Base-by-base conservation (phyloP, 2,888 invertebrate species). In the Oasisia sp. region DNA sequence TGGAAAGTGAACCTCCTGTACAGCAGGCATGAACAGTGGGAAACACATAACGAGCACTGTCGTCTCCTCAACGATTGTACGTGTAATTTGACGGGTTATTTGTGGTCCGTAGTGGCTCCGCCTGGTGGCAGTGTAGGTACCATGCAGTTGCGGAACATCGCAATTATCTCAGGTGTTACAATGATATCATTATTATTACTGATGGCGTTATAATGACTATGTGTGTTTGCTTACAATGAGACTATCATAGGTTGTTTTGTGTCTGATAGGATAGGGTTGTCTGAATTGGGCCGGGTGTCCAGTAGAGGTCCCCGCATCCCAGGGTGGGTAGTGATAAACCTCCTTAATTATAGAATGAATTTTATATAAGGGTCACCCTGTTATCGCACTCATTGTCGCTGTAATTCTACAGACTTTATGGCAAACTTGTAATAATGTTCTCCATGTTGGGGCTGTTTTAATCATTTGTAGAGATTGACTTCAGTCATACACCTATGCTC, bases 1-100 rank as follows among this genome's bases (percentile, higher is more conserved):
- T 89, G 4, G 93, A 94, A 19, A 93, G 92, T 32, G 93, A 93
- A 74, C 74, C 74, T 19, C 32, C 32, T 0, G 90, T 32, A 32
- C 90, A 90, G 32, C 27, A 74, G 27, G 56, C 56, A 19, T 56
- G 56, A 56, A 56, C 56, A 56, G 56, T 56, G 9, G 56, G 56
- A 56, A 56, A 56, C 11, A n/a, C 74, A 7, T 19, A 19, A 74
- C 27, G 14, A 7, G n/a, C 74, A 5, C 27, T 7, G 7, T 74
- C 19, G 74, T 74, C 74, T 74, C 74, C 74, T n/a, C 19, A 74
- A 74, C 74, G 27, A 74, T 74, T 74, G 74, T 27, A n/a, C n/a
- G 74, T 74, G 74, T 74, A 74, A 74, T 74, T 74, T 74, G 74
- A 74, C 74, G 27, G 74, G 74, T 74, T 74, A 74, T 74, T 74